phyloP scores from a whole-genome alignment of 2,888 invertebrate species.

The Apamea monoglypha region DNA sequence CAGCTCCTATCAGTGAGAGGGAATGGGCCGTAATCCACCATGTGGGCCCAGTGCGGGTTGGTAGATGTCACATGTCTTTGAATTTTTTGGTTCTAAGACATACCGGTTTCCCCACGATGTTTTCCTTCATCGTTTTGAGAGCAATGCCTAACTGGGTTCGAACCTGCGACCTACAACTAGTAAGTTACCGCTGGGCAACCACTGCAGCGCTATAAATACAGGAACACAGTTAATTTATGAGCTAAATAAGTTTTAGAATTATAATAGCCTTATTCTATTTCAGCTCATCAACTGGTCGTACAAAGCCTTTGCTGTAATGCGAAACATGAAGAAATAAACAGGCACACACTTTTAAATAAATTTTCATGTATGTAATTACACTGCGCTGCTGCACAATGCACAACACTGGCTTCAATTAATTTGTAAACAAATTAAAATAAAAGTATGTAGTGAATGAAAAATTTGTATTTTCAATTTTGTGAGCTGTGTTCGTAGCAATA shows the following conservation, averaged over 20 bases:
- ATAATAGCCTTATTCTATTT: slow-evolving; percentile 61
- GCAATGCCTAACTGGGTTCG: not conserved
- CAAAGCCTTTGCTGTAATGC: slow-evolving; percentile 88
- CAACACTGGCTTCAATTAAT: slow-evolving; percentile 66
- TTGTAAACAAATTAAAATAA: slow-evolving; percentile 67
- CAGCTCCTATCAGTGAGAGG: not conserved
- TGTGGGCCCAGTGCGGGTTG: not conserved
- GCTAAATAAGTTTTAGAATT: slow-evolving; percentile 1
- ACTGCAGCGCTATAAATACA: not conserved
- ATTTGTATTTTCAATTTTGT: slow-evolving; percentile 53
- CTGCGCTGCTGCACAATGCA: slow-evolving; percentile 64
- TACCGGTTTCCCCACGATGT: not conserved
- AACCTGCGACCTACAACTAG: not conserved
- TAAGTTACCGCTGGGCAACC: not conserved
- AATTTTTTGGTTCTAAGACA: not conserved
- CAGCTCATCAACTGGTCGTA: slow-evolving; percentile 90
- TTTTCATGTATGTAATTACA: slow-evolving; percentile 64
- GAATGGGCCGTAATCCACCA: not conserved
- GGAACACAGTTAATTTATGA: not conserved
- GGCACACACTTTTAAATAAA: slow-evolving; percentile 48
- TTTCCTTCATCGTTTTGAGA: not conserved
- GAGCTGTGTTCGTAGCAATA: no score
- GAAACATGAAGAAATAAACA: slow-evolving; percentile 86
- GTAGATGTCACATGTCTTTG: not conserved
- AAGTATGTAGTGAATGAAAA: slow-evolving; percentile 51